Evolutionary conservation across 2,113 vertebrate species (phyloP).

Genomic region (Strix uralensis): DNA sequence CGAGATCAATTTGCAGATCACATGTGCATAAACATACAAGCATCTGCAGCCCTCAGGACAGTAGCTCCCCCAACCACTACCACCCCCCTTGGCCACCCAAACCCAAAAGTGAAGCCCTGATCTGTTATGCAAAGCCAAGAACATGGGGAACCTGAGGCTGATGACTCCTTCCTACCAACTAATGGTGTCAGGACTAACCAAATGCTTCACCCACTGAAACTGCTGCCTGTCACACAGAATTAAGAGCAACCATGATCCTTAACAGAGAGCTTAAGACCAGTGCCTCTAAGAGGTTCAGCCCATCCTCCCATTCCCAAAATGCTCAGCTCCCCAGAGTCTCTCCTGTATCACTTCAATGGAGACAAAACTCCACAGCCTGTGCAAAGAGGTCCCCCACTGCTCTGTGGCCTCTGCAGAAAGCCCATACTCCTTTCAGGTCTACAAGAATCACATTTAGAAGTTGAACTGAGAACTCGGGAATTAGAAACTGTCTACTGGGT

Average conservation of each 20-base stretch:
- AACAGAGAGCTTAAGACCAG: neutral
- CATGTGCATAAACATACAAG: neutral
- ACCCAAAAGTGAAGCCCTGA: neutral
- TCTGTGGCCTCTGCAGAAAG: neutral
- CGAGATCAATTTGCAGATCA: neutral
- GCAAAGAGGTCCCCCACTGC: neutral
- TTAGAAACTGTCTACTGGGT: neutral
- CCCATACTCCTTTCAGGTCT: neutral
- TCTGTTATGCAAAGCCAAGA: neutral
- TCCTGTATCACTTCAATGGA: neutral
- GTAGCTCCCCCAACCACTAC: neutral
- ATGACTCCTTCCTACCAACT: neutral
- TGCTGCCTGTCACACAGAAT: neutral
- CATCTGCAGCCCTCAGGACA: neutral
- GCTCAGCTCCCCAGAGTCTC: neutral
- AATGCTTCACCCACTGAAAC: neutral
- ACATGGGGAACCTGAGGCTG: neutral
- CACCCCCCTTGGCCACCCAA: neutral
- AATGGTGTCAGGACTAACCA: neutral
- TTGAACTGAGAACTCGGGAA: neutral
- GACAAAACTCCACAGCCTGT: neutral
- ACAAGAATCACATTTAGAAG: neutral
- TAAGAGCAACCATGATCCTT: neutral
- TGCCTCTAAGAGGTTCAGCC: neutral
- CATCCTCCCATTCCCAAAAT: neutral